Percentiles rank a stretch among this genome's conserved stretches.
phyloP scores from a whole-genome alignment of 2,113 vertebrate species.

The Pituophis catenifer region DNA sequence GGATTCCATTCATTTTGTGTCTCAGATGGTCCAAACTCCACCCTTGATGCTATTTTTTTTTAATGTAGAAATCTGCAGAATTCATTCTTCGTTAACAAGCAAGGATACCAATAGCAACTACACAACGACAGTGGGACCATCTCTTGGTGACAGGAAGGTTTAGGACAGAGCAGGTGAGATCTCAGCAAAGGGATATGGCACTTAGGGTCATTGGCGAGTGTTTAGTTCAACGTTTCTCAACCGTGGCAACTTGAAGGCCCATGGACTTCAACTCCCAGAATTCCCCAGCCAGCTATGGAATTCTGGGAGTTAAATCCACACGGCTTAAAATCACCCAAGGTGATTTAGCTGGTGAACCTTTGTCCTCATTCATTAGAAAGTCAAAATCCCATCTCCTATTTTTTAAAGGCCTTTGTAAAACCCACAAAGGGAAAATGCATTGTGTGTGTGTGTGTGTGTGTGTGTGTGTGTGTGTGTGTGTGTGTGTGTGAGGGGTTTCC shows the following conservation, averaged over 20 bases:
- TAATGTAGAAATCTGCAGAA: neutral
- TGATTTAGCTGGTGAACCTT: neutral
- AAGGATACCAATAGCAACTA: neutral
- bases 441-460: neutral
- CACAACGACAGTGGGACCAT: conserved; percentile 42
- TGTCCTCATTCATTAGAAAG: neutral
- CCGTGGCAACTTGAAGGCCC: too few relatives aligned
- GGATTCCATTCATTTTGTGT: neutral
- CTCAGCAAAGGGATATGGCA: conserved; percentile 20
- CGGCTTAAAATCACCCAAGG: neutral
- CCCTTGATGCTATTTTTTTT: neutral
- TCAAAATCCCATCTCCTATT: neutral
- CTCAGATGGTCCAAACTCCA: neutral
- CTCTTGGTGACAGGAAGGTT: conserved; percentile 55
- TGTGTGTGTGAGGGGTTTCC: neutral
- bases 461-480: neutral
- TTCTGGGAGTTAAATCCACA: neutral
- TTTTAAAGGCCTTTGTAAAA: neutral
- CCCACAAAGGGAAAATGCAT: neutral
- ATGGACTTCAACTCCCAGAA: neutral
- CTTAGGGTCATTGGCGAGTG: neutral
- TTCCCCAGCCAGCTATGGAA: neutral
- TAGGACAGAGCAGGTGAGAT: conserved; percentile 45
- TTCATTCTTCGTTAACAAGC: neutral
- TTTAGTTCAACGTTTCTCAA: neutral